A percentile compares a stretch with the other conserved stretches of the same genome.
phyloP scores from a whole-genome alignment of 2,888 invertebrate genomes.

The Coecobrya sp. region DNA sequence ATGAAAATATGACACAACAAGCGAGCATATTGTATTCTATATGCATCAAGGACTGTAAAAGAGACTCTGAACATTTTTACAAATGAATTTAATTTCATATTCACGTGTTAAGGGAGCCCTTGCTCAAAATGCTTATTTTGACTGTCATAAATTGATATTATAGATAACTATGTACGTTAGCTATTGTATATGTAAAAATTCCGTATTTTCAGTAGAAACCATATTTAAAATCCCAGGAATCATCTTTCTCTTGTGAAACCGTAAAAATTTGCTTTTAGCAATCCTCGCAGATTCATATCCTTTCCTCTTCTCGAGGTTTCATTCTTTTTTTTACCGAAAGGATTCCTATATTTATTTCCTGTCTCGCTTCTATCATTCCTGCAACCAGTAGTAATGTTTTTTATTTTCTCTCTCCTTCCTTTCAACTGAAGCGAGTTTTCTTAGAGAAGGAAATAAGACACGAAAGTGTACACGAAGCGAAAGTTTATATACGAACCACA shows the following conservation, averaged over 20 bases:
- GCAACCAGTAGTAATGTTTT: neutral
- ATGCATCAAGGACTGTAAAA: too few relatives aligned
- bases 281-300: conserved; percentile 68
- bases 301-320: conserved; percentile 44
- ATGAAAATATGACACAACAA: too few relatives aligned
- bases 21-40: too few relatives aligned
- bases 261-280: conserved; percentile 79
- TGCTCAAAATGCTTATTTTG: too few relatives aligned
- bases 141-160: too few relatives aligned
- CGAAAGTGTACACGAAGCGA: conserved; percentile 10
- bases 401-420: conserved; percentile 24
- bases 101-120: too few relatives aligned
- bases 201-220: too few relatives aligned
- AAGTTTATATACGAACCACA: conserved; percentile 31
- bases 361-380: conserved; percentile 54
- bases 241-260: conserved; percentile 82
- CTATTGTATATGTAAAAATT: too few relatives aligned
- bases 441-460: conserved; percentile 42
- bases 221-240: conserved; percentile 39
- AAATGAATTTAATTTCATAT: too few relatives aligned
- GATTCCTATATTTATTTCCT: conserved; percentile 72
- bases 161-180: too few relatives aligned
- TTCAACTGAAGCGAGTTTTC: neutral
- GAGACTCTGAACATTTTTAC: too few relatives aligned
- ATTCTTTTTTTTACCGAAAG: conserved; percentile 74